Conservation (phyloP, 2,113 vertebrate genomes). For the Myrmophylax atrothorax region DNA sequence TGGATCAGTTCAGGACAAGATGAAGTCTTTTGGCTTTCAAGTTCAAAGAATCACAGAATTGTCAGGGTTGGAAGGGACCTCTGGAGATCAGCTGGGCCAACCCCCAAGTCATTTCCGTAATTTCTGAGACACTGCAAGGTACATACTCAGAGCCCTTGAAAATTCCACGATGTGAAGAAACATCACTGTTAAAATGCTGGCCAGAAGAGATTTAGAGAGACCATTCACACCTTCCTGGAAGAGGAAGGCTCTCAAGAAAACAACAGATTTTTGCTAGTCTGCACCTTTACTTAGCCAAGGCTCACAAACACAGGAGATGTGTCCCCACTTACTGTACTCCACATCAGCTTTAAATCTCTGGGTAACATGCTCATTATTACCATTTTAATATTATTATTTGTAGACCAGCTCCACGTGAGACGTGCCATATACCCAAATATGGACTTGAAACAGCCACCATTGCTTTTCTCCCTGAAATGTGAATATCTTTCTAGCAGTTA, state of each 20-base stretch:
- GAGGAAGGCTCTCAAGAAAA: neutral
- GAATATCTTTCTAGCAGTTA: neutral
- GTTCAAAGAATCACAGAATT: neutral
- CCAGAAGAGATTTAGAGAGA: neutral
- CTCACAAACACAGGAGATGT: neutral
- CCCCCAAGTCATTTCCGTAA: rapidly evolving
- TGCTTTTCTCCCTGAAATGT: neutral
- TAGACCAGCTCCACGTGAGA: neutral
- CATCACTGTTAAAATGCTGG: neutral
- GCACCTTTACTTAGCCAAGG: neutral
- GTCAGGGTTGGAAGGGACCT: neutral
- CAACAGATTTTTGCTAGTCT: neutral
- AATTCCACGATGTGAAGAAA: neutral
- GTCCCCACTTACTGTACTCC: neutral
- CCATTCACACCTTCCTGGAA: neutral
- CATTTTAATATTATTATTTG: neutral
- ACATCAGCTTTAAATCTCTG: neutral
- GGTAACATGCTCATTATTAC: neutral
- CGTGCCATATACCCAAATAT: neutral
- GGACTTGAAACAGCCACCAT: neutral
- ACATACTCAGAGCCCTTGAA: neutral
- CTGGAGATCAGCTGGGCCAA: neutral
- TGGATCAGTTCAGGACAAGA: neutral
- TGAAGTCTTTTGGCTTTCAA: neutral
- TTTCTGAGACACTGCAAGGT: neutral